These are phyloP conservation scores for Seira ritae DNA, from an alignment of 2,888 invertebrate species.

Conservation along the genomic window DNA sequence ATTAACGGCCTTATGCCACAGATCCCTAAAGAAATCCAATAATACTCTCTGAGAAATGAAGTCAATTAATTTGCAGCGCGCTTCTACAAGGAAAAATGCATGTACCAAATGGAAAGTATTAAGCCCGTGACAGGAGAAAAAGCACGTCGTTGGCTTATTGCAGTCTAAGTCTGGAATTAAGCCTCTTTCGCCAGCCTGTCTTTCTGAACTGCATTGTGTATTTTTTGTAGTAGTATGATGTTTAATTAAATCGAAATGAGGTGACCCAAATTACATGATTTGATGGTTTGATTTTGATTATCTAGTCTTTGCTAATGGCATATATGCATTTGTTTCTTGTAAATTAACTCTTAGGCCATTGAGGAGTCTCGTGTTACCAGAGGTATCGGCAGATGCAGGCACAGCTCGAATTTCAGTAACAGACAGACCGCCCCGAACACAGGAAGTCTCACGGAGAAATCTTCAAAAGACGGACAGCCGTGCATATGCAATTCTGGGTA, in stretches of 20 bases:
- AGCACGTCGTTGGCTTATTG: no score
- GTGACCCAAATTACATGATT: no score
- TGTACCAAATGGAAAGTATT: no score
- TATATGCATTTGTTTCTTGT: background rate
- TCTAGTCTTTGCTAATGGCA: background rate
- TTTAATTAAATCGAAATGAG: background rate
- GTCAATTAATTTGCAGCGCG: background rate
- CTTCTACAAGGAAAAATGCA: no score
- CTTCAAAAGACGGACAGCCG: slow-evolving; percentile 78
- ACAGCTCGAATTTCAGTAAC: slow-evolving; percentile 92
- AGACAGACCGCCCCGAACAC: slow-evolving; percentile 91
- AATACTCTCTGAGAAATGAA: background rate
- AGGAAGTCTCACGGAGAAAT: slow-evolving; percentile 87
- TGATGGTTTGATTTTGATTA: no score
- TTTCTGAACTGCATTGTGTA: background rate
- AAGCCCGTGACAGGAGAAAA: no score
- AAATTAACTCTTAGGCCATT: slow-evolving; percentile 80
- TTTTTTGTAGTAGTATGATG: background rate
- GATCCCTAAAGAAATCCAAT: background rate
- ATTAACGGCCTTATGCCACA: background rate
- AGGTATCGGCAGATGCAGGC: slow-evolving; percentile 89
- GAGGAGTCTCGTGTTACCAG: slow-evolving; percentile 94
- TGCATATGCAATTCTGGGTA: slow-evolving; percentile 79
- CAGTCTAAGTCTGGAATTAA: no score
- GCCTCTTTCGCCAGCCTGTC: background rate